Evolutionary conservation across 2,797 vertebrate genomes (phyloP).

Genomic region (Dermochelys coriacea): DNA sequence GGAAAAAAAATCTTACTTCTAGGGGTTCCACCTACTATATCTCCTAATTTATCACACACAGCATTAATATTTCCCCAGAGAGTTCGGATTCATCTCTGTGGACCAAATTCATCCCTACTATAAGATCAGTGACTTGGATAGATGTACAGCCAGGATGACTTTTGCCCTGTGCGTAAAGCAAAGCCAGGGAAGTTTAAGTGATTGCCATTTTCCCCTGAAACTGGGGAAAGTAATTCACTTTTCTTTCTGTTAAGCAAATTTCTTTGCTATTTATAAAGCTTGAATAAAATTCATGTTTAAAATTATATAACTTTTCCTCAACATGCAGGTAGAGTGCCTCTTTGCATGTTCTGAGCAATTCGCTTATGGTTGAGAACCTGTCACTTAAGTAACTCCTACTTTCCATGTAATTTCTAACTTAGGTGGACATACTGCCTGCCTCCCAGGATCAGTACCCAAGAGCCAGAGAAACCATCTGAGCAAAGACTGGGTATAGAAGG

Average conservation of each 20-base stretch:
- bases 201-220: background rate
- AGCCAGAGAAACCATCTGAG: background rate
- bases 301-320: background rate
- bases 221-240: accelerated
- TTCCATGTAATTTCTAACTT: background rate
- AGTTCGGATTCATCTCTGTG: background rate
- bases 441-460: background rate
- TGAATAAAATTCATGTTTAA: background rate
- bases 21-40: background rate
- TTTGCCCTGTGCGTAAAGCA: background rate
- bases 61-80: background rate
- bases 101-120: background rate
- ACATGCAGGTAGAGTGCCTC: accelerated
- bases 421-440: background rate
- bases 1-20: background rate
- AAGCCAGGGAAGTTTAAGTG: background rate
- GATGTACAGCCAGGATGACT: accelerated
- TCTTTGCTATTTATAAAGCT: background rate
- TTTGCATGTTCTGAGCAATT: background rate
- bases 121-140: background rate
- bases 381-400: background rate
- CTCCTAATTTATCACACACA: accelerated
- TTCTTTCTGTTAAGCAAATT: background rate
- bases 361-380: background rate
- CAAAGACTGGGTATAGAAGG: background rate